Base-by-base conservation (phyloP, 2,888 invertebrate species). In the Tipula confusa region DNA sequence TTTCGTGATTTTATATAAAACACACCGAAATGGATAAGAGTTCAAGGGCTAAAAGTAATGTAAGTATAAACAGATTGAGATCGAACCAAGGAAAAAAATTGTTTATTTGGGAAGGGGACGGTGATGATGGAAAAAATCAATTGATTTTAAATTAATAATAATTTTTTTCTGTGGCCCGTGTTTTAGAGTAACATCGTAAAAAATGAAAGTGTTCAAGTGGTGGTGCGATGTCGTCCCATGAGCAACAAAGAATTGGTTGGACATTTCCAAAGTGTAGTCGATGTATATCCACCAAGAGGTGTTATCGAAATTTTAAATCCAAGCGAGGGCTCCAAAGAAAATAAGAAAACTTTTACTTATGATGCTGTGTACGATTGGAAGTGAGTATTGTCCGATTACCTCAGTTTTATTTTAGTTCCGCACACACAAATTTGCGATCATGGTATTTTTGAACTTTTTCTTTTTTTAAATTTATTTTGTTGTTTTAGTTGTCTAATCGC, bases 141-240 rank as follows among this genome's bases (percentile, higher is more conserved):
- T 82, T 82, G 18, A 82, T 82, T 33, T 33, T 82, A 33, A 18
- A 82, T 82, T 82, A 18, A 29, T 18, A 36, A 15, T 82, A n/a
- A 81, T 81, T 81, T 31, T n/a, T 29, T 2, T 31, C n/a, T 2
- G 29, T 81, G n/a, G 33, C 6, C 2, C 5, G 15, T 33, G 33
- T 82, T 82, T 33, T 82, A 33, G 29, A 18, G 7, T 24, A 82
- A 36, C 33, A 15, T 33, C 7, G 48, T 83, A 29, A 83, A 83
- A 83, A 83, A 83, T 83, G 83, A 83, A 48, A 29, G 83, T 43
- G 83, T 83, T 83, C 83, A 83, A 33, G 99, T 99, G 85, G 96
- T 99, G 86, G 98, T 99, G 84, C 92, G 99, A 88, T 98, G 98
- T 91, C 94, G 99, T 84, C 99, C 99, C 48, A 93, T 99, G 91